A percentile compares a stretch with the other conserved stretches of the same genome.
phyloP scores from a whole-genome alignment of 2,888 invertebrate species.

The Trachelus iudaicus region DNA sequence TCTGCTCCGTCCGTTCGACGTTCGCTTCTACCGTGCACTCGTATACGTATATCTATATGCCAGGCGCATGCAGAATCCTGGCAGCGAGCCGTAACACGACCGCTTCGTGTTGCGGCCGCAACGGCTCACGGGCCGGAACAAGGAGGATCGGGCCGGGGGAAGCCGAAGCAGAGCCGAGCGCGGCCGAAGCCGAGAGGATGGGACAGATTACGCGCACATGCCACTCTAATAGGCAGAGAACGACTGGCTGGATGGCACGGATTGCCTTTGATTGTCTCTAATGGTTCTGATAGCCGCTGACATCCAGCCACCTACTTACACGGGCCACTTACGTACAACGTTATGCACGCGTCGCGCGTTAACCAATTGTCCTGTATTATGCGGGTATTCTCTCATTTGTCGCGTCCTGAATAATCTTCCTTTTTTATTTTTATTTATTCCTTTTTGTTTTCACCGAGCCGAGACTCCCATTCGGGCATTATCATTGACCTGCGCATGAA shows the following conservation, averaged over 20 bases:
- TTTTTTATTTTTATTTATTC: neutral
- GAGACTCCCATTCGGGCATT: neutral
- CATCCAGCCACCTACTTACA: constrained; percentile 44
- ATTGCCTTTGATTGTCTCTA: constrained; percentile 50
- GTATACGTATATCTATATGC: too few relatives aligned
- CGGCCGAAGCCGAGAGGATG: constrained; percentile 36
- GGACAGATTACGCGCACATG: constrained; percentile 51
- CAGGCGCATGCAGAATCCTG: neutral
- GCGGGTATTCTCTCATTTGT: constrained; percentile 2
- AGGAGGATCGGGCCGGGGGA: too few relatives aligned
- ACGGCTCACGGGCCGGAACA: neutral
- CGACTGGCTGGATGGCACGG: constrained; percentile 35
- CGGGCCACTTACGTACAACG: constrained; percentile 35
- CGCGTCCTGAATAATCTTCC: neutral
- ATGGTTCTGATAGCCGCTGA: constrained; percentile 49
- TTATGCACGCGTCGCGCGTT: constrained; percentile 41
- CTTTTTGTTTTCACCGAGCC: too few relatives aligned
- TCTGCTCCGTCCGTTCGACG: neutral
- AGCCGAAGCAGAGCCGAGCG: too few relatives aligned
- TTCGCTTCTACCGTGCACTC: too few relatives aligned
- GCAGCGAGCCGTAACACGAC: neutral
- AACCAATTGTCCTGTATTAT: constrained; percentile 29
- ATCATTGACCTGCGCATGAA: neutral
- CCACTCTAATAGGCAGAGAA: constrained; percentile 47
- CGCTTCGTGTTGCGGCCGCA: neutral